Conservation (phyloP, 2,113 vertebrate genomes). For the Thermophis baileyi region DNA sequence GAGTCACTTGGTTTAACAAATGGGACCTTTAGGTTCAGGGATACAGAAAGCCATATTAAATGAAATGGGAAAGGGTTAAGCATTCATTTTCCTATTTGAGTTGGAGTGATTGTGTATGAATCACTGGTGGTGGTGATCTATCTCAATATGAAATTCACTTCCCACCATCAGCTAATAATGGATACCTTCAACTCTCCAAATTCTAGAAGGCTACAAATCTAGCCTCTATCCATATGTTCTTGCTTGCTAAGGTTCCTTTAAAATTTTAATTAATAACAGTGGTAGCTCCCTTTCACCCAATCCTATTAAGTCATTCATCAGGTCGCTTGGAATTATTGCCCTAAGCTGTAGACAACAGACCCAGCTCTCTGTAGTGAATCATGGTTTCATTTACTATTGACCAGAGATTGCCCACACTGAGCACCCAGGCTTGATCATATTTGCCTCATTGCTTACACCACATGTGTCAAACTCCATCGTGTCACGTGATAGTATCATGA, state of each 20-base stretch:
- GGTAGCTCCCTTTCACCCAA: background rate
- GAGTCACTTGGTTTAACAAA: background rate
- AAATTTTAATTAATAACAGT: background rate
- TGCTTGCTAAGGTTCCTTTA: background rate
- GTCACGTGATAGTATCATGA: no score
- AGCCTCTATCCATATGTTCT: background rate
- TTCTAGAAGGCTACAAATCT: background rate
- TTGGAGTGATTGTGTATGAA: background rate
- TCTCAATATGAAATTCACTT: background rate
- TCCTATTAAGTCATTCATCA: background rate
- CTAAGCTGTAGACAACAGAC: background rate
- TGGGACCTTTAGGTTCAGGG: background rate
- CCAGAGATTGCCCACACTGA: background rate
- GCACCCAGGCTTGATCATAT: background rate
- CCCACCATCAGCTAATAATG: background rate
- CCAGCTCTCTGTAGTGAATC: background rate
- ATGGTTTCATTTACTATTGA: background rate
- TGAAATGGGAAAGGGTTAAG: background rate
- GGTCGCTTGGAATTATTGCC: background rate
- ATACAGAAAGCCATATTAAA: background rate
- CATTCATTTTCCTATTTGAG: background rate
- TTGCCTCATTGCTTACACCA: background rate
- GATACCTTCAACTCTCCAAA: background rate
- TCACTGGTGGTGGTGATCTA: background rate
- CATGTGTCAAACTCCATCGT: no score